These are phyloP conservation scores for Bucco capensis DNA, from an alignment of 2,113 vertebrate genomes.

Conservation along the genomic window DNA sequence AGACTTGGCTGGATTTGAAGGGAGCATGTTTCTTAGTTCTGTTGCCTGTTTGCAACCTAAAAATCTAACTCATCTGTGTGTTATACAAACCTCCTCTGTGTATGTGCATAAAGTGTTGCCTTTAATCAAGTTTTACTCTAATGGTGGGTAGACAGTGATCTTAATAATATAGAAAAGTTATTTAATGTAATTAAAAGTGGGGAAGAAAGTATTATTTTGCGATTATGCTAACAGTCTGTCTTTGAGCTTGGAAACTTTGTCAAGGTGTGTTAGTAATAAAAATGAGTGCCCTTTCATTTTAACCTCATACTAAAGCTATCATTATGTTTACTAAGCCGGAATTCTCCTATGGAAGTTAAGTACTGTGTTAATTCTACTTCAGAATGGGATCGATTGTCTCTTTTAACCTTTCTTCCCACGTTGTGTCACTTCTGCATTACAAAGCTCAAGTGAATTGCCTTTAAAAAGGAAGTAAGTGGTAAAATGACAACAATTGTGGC, in stretches of 20 bases:
- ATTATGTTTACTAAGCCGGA: slow-evolving; percentile 42
- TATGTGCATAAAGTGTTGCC: neutral
- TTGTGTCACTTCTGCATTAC: neutral
- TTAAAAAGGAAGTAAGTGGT: neutral
- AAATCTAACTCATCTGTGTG: neutral
- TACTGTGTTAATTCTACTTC: slow-evolving; percentile 9
- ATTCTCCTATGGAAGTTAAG: neutral
- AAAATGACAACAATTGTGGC: slow-evolving; percentile 12
- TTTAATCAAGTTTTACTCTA: slow-evolving; percentile 24
- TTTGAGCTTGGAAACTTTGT: slow-evolving; percentile 48
- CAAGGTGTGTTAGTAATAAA: slow-evolving; percentile 9
- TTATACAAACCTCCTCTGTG: neutral
- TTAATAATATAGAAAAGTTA: slow-evolving; percentile 13
- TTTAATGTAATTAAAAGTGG: slow-evolving; percentile 43
- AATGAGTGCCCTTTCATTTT: neutral
- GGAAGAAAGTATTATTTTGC: slow-evolving; percentile 34
- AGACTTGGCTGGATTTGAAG: neutral
- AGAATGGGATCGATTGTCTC: neutral
- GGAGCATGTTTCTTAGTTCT: neutral
- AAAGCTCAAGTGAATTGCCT: neutral
- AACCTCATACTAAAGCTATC: neutral
- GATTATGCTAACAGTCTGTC: slow-evolving; percentile 11
- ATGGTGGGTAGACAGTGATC: neutral
- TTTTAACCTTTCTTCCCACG: slow-evolving; percentile 7
- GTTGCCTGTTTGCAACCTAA: neutral